Conservation (phyloP, 2,888 invertebrate species). For the Tenthredo livida region DNA sequence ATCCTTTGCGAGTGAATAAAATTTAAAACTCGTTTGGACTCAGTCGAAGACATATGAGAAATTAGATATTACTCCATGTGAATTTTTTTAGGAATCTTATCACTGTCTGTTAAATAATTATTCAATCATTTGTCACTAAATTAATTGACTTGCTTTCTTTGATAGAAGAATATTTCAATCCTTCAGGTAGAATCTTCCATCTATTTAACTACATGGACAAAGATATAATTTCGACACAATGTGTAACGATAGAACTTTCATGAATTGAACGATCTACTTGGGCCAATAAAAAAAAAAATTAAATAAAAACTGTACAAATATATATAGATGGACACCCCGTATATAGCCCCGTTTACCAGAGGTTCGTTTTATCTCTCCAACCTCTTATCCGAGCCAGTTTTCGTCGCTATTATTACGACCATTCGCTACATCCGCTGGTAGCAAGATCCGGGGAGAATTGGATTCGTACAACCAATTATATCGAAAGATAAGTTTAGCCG, state of each 20-base stretch:
- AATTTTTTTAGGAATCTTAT: not conserved
- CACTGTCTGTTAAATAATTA: not conserved
- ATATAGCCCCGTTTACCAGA: not conserved
- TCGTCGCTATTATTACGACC: conserved; percentile 47
- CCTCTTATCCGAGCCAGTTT: conserved; percentile 40
- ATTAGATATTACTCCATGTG: not conserved
- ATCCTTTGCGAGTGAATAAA: no score
- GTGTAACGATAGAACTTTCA: not conserved
- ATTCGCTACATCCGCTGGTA: conserved; percentile 33
- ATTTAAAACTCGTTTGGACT: no score
- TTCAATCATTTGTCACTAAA: not conserved
- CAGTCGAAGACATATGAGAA: not conserved
- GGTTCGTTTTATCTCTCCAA: conserved; percentile 32
- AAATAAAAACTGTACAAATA: not conserved
- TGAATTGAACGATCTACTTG: not conserved
- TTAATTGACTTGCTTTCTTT: not conserved
- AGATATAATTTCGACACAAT: not conserved
- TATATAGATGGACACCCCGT: not conserved
- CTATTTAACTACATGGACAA: not conserved
- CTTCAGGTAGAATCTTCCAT: not conserved
- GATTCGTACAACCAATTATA: conserved; percentile 44
- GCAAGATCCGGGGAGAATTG: conserved; percentile 26
- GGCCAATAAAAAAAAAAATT: not conserved
- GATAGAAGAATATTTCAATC: not conserved
- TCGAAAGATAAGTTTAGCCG: conserved; percentile 47